Percentiles rank a stretch among this genome's conserved stretches.
These are phyloP conservation scores for Haplotaxodon microlepis DNA, from an alignment of 2,113 vertebrate species.

Conservation along the genomic window DNA sequence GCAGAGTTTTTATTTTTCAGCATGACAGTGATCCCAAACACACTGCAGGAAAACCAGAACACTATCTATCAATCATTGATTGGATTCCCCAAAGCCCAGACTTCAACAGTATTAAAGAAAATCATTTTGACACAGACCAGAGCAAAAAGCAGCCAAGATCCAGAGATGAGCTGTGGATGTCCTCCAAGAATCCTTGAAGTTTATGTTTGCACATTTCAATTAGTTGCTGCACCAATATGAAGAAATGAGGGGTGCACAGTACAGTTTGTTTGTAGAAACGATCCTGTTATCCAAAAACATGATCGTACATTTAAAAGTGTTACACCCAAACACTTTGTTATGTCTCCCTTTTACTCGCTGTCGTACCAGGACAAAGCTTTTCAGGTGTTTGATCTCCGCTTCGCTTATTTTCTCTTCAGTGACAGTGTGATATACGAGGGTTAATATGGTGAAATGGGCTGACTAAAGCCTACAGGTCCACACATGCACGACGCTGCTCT, in stretches of 20 bases:
- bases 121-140: background rate
- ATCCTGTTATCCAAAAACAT: background rate
- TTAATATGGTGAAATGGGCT: slow-evolving; percentile 42
- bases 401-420: slow-evolving; percentile 30
- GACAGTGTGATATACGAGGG: slow-evolving; percentile 51
- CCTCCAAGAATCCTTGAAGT: background rate
- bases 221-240: background rate
- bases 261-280: background rate
- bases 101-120: background rate
- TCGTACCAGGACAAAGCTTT: background rate
- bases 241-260: background rate
- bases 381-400: slow-evolving; percentile 8
- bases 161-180: background rate
- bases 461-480: slow-evolving; percentile 36
- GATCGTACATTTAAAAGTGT: background rate
- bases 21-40: background rate
- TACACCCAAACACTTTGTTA: background rate
- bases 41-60: background rate
- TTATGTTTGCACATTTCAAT: background rate
- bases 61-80: background rate
- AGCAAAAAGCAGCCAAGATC: background rate
- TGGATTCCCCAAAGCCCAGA: background rate
- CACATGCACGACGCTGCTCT: slow-evolving; percentile 28
- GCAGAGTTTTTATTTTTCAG: background rate
- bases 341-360: background rate